These are phyloP conservation scores for Neodiprion fabricii DNA, from an alignment of 1,140 invertebrate genomes.

Conservation along the genomic window DNA sequence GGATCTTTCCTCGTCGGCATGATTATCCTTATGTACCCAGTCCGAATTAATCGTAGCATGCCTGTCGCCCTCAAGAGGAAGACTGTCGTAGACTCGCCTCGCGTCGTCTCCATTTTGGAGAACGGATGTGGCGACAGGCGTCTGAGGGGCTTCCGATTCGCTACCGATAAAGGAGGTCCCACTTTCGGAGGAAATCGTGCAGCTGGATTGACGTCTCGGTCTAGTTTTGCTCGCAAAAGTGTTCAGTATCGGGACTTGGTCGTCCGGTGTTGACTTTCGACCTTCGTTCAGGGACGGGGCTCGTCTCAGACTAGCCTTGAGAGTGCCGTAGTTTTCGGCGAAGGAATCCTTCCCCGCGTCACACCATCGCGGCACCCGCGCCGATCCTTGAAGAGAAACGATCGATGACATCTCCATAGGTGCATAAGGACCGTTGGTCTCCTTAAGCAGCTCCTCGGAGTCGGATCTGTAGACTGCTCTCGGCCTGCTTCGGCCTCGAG, in stretches of 20 bases:
- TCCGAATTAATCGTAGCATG: background rate
- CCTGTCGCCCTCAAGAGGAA: conserved; percentile 23
- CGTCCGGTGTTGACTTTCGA: conserved; percentile 9
- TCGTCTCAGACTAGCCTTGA: conserved; percentile 29
- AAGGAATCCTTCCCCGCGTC: conserved; percentile 31
- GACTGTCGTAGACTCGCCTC: conserved; percentile 32
- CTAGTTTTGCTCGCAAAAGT: conserved; percentile 41
- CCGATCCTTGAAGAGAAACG: conserved; percentile 22
- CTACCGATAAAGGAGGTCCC: background rate
- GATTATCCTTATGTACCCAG: background rate
- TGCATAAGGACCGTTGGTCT: conserved; percentile 39
- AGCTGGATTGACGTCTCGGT: conserved; percentile 6
- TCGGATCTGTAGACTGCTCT: conserved; percentile 50
- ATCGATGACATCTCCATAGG: conserved; percentile 37
- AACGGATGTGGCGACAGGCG: too few relatives aligned
- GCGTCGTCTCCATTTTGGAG: background rate
- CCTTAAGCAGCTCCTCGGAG: conserved; percentile 48
- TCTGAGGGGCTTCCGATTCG: background rate
- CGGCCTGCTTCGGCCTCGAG: conserved; percentile 53
- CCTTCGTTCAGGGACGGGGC: conserved; percentile 11
- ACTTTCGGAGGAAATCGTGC: conserved; percentile 8
- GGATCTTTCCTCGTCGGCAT: background rate
- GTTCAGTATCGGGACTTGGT: conserved; percentile 39
- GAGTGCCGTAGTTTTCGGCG: conserved; percentile 46
- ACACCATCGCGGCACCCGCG: conserved; percentile 38